phyloP scores from a whole-genome alignment of 2,888 invertebrate genomes.

The Trissoscelio sp. region DNA sequence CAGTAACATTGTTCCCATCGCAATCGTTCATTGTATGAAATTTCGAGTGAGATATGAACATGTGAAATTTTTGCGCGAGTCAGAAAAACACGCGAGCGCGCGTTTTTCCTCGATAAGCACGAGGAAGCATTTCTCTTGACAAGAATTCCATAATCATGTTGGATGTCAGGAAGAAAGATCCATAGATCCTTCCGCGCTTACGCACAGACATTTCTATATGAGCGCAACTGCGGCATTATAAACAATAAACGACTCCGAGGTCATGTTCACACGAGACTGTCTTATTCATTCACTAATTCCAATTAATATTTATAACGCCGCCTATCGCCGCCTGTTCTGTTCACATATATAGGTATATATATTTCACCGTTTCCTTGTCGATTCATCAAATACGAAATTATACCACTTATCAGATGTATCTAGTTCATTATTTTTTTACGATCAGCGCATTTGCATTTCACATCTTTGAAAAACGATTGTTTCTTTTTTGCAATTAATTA shows the following conservation, averaged over 20 bases:
- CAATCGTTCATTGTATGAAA: constrained; percentile 19
- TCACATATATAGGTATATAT: constrained; percentile 24
- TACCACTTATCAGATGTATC: constrained; percentile 5
- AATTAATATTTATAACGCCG: constrained; percentile 79
- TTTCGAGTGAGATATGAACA: constrained; percentile 48
- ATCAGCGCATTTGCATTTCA: constrained; percentile 3
- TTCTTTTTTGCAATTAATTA: too few relatives aligned
- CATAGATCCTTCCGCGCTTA: constrained; percentile 65
- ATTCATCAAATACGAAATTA: constrained; percentile 47
- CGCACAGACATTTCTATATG: constrained; percentile 56
- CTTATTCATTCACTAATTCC: constrained; percentile 78
- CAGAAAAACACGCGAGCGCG: constrained; percentile 27
- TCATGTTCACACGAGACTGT: constrained; percentile 81
- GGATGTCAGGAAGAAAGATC: constrained; percentile 62
- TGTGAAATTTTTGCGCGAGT: constrained; percentile 29
- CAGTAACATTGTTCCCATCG: constrained; percentile 1
- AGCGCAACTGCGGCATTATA: constrained; percentile 38
- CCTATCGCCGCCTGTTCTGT: constrained; percentile 16
- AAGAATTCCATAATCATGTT: constrained; percentile 67
- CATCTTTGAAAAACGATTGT: not conserved
- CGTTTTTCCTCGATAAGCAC: constrained; percentile 44
- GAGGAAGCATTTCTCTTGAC: constrained; percentile 66
- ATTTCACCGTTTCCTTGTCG: constrained; percentile 42
- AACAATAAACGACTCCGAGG: constrained; percentile 72
- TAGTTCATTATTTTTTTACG: not conserved